Evolutionary conservation across 1,140 invertebrate genomes (phyloP), one percentile per base, ranked within the genome.

Genomic region (Hypothenemus hampei): DNA sequence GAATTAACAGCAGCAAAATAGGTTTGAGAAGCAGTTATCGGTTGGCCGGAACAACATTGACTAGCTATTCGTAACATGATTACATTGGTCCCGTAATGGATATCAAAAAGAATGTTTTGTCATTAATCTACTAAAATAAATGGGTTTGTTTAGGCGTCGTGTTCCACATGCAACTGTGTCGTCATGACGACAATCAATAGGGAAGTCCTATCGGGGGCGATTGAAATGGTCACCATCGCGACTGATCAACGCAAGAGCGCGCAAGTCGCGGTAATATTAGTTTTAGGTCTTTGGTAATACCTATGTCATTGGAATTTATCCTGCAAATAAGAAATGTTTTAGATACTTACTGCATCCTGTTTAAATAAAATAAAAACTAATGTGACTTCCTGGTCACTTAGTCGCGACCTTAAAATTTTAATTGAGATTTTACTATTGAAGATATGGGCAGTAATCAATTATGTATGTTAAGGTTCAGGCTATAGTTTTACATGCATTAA

Each of bases 131-230:
- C 5, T 55, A 61, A 63, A 53, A 60, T 57, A 53, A 51, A 54
- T 49, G 24, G 56, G 41, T 60, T 58, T 64, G 62, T 62, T 64
- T 59, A 64, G 60, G 60, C 48, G 60, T 56, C 62, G 57, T 51
- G 57, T 60, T 61, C 52, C 45, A 58, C 62, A 55, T 58, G 62
- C 41, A 50, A 39, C 53, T 39, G 33, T n/a, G 60, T 64, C 37
- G 55, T 53, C 58, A 60, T 57, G 57, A 36, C 53, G 51, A 64
- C 62, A 53, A 59, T 64, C 56, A 61, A 61, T 63, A 26, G 50
- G 39, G 22, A 22, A 16, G 13, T n/a, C n/a, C 36, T n/a, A 39
- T 10, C 6, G 3, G 19, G 36, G 26, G 13, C 8, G 8, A 37
- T 15, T n/a, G 35, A n/a, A n/a, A n/a, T 29, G 6, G 26, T 29